Conservation (phyloP, 53 echinoderm and acorn worm species). For the Holothuria scabra region DNA sequence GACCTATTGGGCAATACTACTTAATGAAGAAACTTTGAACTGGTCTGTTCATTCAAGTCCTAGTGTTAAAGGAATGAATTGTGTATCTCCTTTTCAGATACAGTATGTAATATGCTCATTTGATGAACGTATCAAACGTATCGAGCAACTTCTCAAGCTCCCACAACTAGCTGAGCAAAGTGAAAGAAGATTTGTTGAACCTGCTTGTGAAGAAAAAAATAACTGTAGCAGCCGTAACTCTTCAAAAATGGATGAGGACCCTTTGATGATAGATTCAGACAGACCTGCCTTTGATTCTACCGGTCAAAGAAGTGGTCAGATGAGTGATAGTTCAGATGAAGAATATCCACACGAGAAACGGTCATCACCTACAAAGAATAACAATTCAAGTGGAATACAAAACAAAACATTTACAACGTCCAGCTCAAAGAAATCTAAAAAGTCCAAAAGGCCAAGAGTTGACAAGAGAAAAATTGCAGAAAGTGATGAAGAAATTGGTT, state of each 20-base stretch:
- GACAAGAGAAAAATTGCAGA: no score
- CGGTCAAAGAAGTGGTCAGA: no score
- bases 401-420: no score
- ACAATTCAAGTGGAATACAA: no score
- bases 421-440: no score
- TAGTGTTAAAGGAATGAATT: no score
- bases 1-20: no score
- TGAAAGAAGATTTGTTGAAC: neutral
- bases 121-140: conserved; percentile 16
- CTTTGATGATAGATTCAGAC: neutral
- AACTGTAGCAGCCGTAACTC: neutral
- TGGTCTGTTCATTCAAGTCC: no score
- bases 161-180: conserved; percentile 3
- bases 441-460: no score
- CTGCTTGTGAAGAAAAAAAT: neutral
- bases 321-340: neutral
- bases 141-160: neutral
- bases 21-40: no score
- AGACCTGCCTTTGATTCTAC: neutral
- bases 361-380: no score
- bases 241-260: neutral
- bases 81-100: neutral
- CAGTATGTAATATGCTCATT: conserved; percentile 32
- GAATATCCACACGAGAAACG: neutral
- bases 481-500: no score